These are phyloP conservation scores for Odontomachus brunneus DNA, from an alignment of 1,140 invertebrate genomes.

Conservation along the genomic window DNA sequence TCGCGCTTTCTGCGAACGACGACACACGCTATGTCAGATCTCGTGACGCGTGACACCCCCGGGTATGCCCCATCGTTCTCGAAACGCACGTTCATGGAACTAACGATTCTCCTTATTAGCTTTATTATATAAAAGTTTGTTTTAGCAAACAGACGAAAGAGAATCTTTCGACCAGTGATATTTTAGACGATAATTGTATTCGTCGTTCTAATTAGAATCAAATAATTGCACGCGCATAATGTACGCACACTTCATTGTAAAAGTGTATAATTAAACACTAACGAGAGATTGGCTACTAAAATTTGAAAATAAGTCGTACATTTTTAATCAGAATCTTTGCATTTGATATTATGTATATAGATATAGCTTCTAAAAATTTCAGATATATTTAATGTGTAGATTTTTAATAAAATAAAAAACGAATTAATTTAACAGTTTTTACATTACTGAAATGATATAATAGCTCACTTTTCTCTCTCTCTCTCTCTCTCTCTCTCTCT, in stretches of 20 bases:
- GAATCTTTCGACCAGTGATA: background rate
- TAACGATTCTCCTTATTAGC: slow-evolving; percentile 48
- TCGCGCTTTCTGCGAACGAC: slow-evolving; percentile 54
- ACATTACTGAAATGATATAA: too few species aligned
- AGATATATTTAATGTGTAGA: background rate
- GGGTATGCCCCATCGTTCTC: slow-evolving; percentile 46
- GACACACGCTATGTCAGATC: slow-evolving; percentile 61
- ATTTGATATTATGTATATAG: too few species aligned
- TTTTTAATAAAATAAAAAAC: background rate
- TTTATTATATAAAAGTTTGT: slow-evolving; percentile 52
- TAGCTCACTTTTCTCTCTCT: too few species aligned
- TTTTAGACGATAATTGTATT: background rate
- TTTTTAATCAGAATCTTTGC: too few species aligned
- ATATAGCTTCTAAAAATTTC: too few species aligned
- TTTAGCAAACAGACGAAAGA: slow-evolving; percentile 33
- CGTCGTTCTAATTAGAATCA: too few species aligned
- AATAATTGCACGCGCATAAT: too few species aligned
- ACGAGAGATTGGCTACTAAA: too few species aligned
- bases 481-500: too few species aligned
- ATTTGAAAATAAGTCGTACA: too few species aligned
- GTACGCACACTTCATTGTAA: too few species aligned
- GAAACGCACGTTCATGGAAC: slow-evolving; percentile 51
- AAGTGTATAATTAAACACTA: too few species aligned
- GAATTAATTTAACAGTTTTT: background rate
- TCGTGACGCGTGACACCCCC: slow-evolving; percentile 62